phyloP scores from a whole-genome alignment of 1,140 invertebrate species.

The Magallana ariakensis region DNA sequence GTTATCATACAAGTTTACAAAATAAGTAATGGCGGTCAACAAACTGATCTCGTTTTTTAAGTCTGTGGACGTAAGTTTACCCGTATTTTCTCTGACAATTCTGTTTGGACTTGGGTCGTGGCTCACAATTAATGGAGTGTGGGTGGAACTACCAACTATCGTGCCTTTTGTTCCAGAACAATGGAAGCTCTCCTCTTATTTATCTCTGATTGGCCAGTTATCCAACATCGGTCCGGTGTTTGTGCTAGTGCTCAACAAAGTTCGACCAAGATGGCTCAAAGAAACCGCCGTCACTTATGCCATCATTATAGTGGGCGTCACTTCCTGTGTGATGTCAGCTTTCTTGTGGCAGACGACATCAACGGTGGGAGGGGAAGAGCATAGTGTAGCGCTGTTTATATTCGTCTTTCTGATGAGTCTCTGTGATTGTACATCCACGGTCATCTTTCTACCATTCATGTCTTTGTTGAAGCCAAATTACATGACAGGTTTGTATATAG shows the following conservation, averaged over 20 bases:
- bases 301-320: conserved; percentile 84
- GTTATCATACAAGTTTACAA: not conserved
- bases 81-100: conserved; percentile 80
- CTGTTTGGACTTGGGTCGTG: conserved; percentile 91
- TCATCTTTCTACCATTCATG: conserved; percentile 94
- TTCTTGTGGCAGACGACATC: conserved; percentile 87
- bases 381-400: conserved; percentile 87
- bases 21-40: not conserved
- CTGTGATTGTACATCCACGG: conserved; percentile 94
- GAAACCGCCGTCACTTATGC: conserved; percentile 82
- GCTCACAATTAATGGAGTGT: conserved; percentile 93
- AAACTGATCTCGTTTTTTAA: not conserved
- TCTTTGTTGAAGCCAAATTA: conserved; percentile 87
- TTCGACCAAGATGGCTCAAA: conserved; percentile 79
- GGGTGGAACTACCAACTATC: conserved; percentile 91
- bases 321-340: conserved; percentile 85
- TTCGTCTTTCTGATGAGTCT: conserved; percentile 89
- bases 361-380: conserved; percentile 80
- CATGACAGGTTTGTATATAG: conserved; percentile 84
- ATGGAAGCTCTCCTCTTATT: conserved; percentile 92
- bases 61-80: conserved; percentile 42
- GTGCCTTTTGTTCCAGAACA: conserved; percentile 89
- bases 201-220: conserved; percentile 87
- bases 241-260: conserved; percentile 83
- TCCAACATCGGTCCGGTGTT: conserved; percentile 90